These are phyloP conservation scores for Ellobium chinense DNA, from an alignment of 2,888 invertebrate genomes.

Conservation along the genomic window DNA sequence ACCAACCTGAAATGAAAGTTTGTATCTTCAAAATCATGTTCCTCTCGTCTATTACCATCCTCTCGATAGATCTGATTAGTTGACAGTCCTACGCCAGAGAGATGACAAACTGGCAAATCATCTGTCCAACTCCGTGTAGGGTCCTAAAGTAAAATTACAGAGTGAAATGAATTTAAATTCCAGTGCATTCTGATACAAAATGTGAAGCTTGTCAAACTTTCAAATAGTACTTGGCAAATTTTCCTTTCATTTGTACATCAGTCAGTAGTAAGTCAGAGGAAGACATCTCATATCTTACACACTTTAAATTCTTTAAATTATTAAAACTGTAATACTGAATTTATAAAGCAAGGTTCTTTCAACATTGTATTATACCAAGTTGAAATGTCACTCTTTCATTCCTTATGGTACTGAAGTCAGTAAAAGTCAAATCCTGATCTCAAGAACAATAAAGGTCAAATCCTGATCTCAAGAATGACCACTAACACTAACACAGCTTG, in stretches of 20 bases:
- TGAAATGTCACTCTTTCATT: too few species aligned
- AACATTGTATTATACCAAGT: too few species aligned
- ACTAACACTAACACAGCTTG: too few species aligned
- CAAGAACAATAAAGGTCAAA: too few species aligned
- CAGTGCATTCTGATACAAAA: background rate
- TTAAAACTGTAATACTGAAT: too few species aligned
- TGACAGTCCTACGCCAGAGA: constrained; percentile 90
- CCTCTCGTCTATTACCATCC: constrained; percentile 85
- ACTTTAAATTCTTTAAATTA: too few species aligned
- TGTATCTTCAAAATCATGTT: constrained; percentile 86
- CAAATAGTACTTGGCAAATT: background rate
- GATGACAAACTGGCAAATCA: constrained; percentile 90
- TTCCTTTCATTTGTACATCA: background rate
- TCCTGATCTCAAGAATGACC: too few species aligned
- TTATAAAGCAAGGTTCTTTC: too few species aligned
- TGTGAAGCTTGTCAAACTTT: background rate
- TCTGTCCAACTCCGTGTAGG: constrained; percentile 87
- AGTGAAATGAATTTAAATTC: background rate
- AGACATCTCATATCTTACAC: too few species aligned
- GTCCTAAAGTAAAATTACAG: constrained; percentile 51
- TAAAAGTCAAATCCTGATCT: too few species aligned
- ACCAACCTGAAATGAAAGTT: constrained; percentile 87
- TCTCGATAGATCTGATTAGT: constrained; percentile 87
- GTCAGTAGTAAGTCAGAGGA: too few species aligned
- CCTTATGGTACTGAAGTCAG: too few species aligned